Evolutionary conservation across 2,888 invertebrate genomes (phyloP).

Genomic region (Drosophila melanocephala): DNA sequence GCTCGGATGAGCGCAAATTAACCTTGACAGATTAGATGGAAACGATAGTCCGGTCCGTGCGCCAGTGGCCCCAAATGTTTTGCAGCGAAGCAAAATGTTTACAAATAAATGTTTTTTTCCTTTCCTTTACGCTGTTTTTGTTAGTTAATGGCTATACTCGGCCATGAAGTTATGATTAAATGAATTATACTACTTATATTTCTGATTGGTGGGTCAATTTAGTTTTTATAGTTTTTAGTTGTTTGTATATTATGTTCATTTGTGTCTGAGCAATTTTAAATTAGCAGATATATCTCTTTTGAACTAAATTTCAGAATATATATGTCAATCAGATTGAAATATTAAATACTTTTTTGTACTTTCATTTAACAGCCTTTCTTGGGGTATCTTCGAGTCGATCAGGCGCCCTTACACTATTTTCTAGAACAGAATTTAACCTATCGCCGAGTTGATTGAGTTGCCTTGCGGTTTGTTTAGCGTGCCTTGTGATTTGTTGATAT

Average conservation of each 20-base stretch:
- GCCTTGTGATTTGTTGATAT: conserved; percentile 28
- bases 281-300: background rate
- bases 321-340: background rate
- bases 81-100: conserved; percentile 31
- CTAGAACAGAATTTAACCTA: conserved; percentile 20
- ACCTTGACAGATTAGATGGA: conserved; percentile 67
- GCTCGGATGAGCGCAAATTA: conserved; percentile 60
- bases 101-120: conserved; percentile 39
- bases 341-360: background rate
- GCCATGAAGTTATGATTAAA: background rate
- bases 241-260: too few species aligned
- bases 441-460: conserved; percentile 23
- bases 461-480: conserved; percentile 19
- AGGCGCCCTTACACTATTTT: background rate
- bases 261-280: background rate
- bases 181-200: background rate
- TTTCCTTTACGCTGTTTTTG: background rate
- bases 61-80: conserved; percentile 18
- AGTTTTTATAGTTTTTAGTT: background rate
- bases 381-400: conserved; percentile 7
- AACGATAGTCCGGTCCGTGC: conserved; percentile 27
- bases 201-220: background rate
- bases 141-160: background rate
- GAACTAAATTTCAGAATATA: background rate
- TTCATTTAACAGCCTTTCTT: background rate